A percentile compares a stretch with the other conserved stretches of the same genome.
Conservation (phyloP, 2,113 vertebrate species). For the Chinchilla lanigera region DNA sequence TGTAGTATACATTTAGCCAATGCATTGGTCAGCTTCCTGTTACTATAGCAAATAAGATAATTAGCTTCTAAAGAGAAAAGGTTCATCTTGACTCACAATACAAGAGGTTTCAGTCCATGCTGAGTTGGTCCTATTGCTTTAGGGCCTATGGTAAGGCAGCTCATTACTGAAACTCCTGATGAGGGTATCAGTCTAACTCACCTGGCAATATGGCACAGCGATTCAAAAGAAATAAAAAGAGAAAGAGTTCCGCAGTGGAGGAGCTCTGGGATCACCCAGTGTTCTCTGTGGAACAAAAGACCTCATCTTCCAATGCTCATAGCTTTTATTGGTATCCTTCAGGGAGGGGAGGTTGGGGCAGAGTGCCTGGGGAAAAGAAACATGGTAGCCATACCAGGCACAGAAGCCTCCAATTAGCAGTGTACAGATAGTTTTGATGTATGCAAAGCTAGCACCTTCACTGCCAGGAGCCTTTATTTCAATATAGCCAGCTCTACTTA, state of each 20-base stretch:
- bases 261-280: neutral
- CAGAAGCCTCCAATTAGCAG: neutral
- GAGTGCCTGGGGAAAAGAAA: neutral
- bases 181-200: neutral
- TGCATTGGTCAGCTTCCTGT: neutral
- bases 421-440: too few species aligned
- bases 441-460: too few species aligned
- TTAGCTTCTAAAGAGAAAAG: neutral
- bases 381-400: neutral
- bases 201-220: neutral
- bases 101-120: neutral
- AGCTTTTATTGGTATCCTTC: neutral
- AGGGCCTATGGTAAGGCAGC: neutral
- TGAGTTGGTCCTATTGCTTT: neutral
- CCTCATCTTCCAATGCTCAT: neutral
- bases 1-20: neutral
- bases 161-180: neutral
- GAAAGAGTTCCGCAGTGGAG: neutral
- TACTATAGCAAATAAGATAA: neutral
- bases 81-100: neutral
- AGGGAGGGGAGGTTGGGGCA: neutral
- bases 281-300: neutral
- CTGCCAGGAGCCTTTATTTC: too few species aligned
- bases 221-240: neutral
- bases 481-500: too few species aligned